Base-by-base conservation (phyloP, 2,797 vertebrate species). In the Phataginus tetradactyla region DNA sequence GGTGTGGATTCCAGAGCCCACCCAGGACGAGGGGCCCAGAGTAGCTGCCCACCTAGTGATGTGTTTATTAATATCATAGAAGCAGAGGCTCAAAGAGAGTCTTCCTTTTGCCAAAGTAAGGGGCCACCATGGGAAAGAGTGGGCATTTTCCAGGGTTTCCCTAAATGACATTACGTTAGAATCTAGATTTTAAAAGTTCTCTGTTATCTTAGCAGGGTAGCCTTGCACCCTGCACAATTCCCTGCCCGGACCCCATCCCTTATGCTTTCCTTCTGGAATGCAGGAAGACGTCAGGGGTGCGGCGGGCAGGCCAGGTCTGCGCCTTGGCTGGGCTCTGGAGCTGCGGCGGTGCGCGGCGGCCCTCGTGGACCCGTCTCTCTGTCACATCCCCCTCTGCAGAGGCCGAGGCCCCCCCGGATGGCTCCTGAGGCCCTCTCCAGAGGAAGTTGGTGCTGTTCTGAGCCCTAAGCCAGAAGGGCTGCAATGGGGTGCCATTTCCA, bases 301-400 rank as follows among this genome's bases (percentile, higher is more conserved):
- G 45, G 45, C 45, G 45, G 45, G 45, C 45, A 45, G 45, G 45
- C 45, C 10, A 12, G 45, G 45, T 2, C 11, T 39, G 10, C 45
- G 2, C 45, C 45, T 45, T 45, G 59, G 2, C 14, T 20, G 74
- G 18, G 5, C 15, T 39, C 15, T 9, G 17, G 42, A 27, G 55
- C 9, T 1, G 0, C 0, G 8, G n/a, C 4, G 0, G 4, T 32
- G 7, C 6, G 23, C 8, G 23, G 34, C 1, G 29, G 49, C 9
- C 29, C 45, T 74, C 0, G 3, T 2, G 34, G n/a, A 14, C 39
- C 7, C 0, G 20, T 39, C 18, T 64, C 13, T n/a, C 59, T 5
- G 4, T n/a, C 53, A 2, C 0, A 0, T 57, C 21, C 7, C 4
- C 45, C 32, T 5, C 66, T 3, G 0, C 1, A 5, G 17, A 61